Percentiles rank a stretch among this genome's conserved stretches.
Conservation (phyloP, 2,113 vertebrate genomes). For the Hystrix brachyura region DNA sequence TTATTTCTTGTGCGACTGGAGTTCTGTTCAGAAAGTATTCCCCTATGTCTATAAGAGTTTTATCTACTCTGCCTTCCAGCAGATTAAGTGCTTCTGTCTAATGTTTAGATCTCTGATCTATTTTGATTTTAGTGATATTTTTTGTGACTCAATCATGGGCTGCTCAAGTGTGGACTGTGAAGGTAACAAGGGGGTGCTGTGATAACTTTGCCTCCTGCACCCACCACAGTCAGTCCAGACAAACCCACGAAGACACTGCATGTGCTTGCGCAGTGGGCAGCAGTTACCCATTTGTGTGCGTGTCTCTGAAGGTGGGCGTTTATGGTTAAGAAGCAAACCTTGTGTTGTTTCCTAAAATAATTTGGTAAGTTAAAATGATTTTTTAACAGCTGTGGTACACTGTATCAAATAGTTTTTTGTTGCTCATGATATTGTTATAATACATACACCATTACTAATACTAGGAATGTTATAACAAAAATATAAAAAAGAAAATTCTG, state of each 20-base stretch:
- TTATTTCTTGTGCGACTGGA: background rate
- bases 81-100: background rate
- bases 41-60: background rate
- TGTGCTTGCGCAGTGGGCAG: background rate
- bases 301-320: background rate
- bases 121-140: background rate
- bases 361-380: background rate
- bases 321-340: background rate
- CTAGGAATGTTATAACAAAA: background rate
- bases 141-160: background rate
- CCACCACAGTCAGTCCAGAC: background rate
- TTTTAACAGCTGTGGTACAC: background rate
- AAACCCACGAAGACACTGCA: background rate
- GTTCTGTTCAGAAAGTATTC: background rate
- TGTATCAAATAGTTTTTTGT: background rate
- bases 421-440: background rate
- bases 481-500: background rate
- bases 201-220: background rate
- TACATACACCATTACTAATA: background rate
- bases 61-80: background rate
- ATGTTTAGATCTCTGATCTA: background rate
- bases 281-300: background rate
- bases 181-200: background rate
- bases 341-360: background rate
- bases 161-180: background rate